Base-by-base conservation (phyloP, 2,888 invertebrate species). In the Idaea straminata region DNA sequence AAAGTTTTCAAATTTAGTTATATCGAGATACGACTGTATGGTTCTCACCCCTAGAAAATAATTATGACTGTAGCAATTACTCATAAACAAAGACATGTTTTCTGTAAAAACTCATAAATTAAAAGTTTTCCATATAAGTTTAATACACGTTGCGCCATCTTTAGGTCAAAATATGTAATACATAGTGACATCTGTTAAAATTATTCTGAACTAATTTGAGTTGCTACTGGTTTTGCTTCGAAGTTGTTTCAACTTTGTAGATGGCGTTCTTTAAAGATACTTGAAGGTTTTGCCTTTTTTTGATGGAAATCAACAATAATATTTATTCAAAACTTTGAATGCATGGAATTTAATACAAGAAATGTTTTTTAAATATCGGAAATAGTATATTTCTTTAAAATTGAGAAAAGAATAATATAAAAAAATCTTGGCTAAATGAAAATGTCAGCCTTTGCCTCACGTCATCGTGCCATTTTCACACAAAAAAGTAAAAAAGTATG, bases 401-500 rank as follows among this genome's bases (percentile, higher is more conserved):
- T 36, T 36, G 36, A 5, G 6, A 36, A 36, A 36, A 36, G 10
- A 3, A 7, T 36, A 36, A 10, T 7, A 47, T 47, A 7, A 47
- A 61, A 61, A 61, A 13, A 61, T n/a, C 61, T 35, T 47, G 83
- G 81, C 77, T 77, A 80, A 76, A 76, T 76, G 68, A 35, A 63
- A 47, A 36, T 35, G 61, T 70, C 16, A 59, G 64, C 74, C 77
- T 75, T 78, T 80, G 82, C 79, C 69, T 72, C 66, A 73, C 76
- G 77, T 73, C 70, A 68, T 72, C 74, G 74, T 77, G 76, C 74
- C 81, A 77, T 83, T 83, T 81, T 77, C 70, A 74, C 70, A 66
- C 77, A 77, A 81, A 76, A 74, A 69, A 67, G 58, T 60, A 61
- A 63, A 79, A 86, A 85, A 87, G 83, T 86, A 78, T 79, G 82